Base-by-base conservation (phyloP, 2,113 vertebrate species). In the Pyrgilauda ruficollis region DNA sequence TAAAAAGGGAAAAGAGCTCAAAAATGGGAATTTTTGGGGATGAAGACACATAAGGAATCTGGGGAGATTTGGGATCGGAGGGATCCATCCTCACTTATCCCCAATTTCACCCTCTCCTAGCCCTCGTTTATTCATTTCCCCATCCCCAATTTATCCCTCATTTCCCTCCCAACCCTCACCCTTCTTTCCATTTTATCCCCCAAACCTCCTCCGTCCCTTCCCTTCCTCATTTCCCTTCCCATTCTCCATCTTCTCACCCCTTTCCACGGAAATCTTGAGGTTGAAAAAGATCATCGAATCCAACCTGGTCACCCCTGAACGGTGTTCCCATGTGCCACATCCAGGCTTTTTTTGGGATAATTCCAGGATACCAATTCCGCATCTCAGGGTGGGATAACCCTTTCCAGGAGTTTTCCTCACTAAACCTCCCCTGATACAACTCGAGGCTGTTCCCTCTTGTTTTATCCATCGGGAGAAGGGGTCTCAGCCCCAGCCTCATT, bases 241-340 rank as follows among this genome's bases (percentile, higher is more conserved):
- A 8, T 10, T 7, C 15, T 52, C 26, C 8, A 12, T 61, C 37
- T 46, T 7, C 37, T 62, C 39, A 31, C 33, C 21, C 33, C 4
- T 53, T 53, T 37, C 68, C 69, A 6, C 28, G 68, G 33, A 20
- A 37, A 53, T 2, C 6, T 1, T 12, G 37, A 24, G 20, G 15
- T 10, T 43, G 26, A 14, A 44, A 62, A 62, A 35, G 15, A 24
- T 52, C 37, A 15, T 9, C 6, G 2, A 20, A 30, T 28, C 35
- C 66, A 41, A 15, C 35, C 41, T 6, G 52, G 43, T 13, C 53
- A 28, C 35, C 30, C 4, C 44, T 3, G 53, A 33, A 27, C 11
- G 1, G 1, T 1, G 2, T 43, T 67, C 17, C 39, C 22, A 0
- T 1, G 33, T 11, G 47, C 39, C 58, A 39, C 49, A 23, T 33